Percentiles rank a stretch among this genome's conserved stretches.
These are phyloP conservation scores for Procapra przewalskii DNA, from an alignment of 2,113 vertebrate genomes.

Conservation along the genomic window DNA sequence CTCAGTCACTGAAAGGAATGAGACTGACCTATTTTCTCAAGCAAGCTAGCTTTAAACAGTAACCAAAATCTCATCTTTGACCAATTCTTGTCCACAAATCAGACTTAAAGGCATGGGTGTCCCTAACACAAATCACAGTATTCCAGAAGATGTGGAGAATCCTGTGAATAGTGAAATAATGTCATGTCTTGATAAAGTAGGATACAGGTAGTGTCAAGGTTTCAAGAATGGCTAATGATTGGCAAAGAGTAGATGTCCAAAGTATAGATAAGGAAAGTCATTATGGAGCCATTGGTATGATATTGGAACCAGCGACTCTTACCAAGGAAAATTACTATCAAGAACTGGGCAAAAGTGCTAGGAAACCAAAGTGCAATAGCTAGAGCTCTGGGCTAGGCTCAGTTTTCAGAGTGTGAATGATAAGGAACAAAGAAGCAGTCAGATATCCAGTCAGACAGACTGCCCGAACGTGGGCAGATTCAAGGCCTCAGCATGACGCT, in stretches of 20 bases:
- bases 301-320: background rate
- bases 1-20: background rate
- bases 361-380: background rate
- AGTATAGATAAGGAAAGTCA: background rate
- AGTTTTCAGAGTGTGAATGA: background rate
- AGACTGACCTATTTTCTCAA: background rate
- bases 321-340: background rate
- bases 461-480: too few relatives aligned
- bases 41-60: background rate
- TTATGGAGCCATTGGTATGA: background rate
- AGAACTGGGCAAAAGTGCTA: background rate
- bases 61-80: background rate
- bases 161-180: background rate
- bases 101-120: background rate
- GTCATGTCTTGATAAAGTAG: too few relatives aligned
- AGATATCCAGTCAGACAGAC: background rate
- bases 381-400: background rate
- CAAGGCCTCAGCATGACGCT: background rate
- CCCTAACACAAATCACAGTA: background rate
- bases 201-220: background rate
- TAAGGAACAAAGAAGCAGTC: background rate
- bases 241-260: background rate
- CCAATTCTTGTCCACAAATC: background rate
- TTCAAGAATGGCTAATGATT: background rate
- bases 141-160: background rate